A percentile compares a stretch with the other conserved stretches of the same genome.
Evolutionary conservation across 2,888 invertebrate genomes (phyloP).

Genomic region (Cybosia mesomella): DNA sequence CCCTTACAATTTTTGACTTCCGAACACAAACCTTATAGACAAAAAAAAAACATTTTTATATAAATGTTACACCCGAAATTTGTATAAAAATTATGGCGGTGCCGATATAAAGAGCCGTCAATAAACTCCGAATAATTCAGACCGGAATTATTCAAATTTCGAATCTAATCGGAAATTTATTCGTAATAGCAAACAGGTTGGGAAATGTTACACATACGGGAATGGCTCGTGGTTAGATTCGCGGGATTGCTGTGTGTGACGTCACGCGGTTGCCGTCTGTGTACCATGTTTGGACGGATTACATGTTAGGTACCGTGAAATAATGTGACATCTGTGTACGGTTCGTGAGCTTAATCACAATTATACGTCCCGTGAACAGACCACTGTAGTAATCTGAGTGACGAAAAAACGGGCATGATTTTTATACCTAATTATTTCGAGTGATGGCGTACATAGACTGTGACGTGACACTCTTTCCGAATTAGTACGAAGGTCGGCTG

Average conservation of each 20-base stretch:
- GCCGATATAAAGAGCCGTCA: constrained; percentile 44
- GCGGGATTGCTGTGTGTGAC: constrained; percentile 38
- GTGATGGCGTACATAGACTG: not conserved
- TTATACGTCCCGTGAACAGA: not conserved
- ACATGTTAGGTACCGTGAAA: constrained; percentile 22
- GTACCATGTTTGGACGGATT: constrained; percentile 30
- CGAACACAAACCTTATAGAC: not conserved
- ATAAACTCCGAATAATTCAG: constrained; percentile 50
- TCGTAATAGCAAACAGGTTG: constrained; percentile 41
- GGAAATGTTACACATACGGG: constrained; percentile 28
- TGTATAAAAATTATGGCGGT: constrained; percentile 33
- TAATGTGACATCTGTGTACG: constrained; percentile 29
- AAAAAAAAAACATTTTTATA: constrained; percentile 1
- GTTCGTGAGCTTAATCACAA: constrained; percentile 26
- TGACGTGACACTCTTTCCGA: not conserved
- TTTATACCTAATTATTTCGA: constrained; percentile 3
- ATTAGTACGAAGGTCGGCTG: not conserved
- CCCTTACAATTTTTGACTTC: not conserved
- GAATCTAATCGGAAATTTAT: constrained; percentile 52
- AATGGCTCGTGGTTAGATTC: constrained; percentile 42
- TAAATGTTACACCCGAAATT: constrained; percentile 13
- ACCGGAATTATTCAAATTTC: constrained; percentile 48
- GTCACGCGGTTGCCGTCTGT: constrained; percentile 16
- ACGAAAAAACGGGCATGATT: not conserved
- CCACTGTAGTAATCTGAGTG: not conserved